phyloP scores from a whole-genome alignment of 1,140 invertebrate genomes.

The Pseudobourletiella spinata region DNA sequence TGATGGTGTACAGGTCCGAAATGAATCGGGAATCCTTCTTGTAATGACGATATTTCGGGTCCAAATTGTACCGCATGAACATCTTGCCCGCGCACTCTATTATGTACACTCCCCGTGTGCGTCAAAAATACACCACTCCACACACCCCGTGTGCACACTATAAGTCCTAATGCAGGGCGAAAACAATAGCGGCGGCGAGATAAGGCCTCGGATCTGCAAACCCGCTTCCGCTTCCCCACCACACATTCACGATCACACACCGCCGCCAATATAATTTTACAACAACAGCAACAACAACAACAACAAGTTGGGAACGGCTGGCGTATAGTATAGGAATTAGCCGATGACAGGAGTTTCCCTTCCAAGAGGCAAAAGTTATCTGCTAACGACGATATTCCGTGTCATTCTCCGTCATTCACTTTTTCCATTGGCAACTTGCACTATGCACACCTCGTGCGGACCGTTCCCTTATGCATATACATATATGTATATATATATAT shows the following conservation, averaged over 20 bases:
- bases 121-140: neutral
- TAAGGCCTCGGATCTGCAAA: too few species aligned
- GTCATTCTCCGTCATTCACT: slow-evolving; percentile 1
- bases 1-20: slow-evolving; percentile 70
- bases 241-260: too few species aligned
- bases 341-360: too few species aligned
- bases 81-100: slow-evolving; percentile 6
- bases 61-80: slow-evolving; percentile 39
- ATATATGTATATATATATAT: neutral
- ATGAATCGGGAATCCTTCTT: slow-evolving; percentile 76
- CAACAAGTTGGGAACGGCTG: too few species aligned
- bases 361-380: neutral
- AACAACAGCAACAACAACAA: too few species aligned
- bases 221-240: too few species aligned
- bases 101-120: neutral
- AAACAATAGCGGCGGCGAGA: too few species aligned
- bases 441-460: too few species aligned
- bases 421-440: neutral
- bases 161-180: too few species aligned
- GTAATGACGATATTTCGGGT: slow-evolving; percentile 55
- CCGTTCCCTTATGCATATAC: neutral
- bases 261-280: too few species aligned
- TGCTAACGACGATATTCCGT: slow-evolving; percentile 2
- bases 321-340: too few species aligned
- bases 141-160: too few species aligned